phyloP scores from a whole-genome alignment of 2,797 vertebrate genomes.

The Pangasius djambal region DNA sequence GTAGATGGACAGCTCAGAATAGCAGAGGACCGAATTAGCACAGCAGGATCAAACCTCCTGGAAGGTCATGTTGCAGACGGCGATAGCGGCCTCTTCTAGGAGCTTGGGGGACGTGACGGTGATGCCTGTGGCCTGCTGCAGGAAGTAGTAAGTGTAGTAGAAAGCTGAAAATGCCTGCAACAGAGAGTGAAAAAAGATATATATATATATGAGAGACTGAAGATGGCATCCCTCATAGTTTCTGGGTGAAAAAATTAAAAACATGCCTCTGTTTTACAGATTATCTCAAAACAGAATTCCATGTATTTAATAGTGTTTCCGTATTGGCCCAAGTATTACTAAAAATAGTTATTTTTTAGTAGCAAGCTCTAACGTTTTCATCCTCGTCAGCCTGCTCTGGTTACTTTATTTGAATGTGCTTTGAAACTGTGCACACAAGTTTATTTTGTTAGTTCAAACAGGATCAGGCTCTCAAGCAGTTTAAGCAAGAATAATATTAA shows the following conservation, averaged over 20 bases:
- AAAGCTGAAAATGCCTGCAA: conserved; percentile 83
- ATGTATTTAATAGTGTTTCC: not conserved
- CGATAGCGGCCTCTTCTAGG: conserved; percentile 62
- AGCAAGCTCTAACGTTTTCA: not conserved
- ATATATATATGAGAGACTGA: not conserved
- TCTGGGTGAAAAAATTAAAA: not conserved
- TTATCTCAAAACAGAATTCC: not conserved
- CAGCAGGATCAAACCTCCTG: conserved; percentile 66
- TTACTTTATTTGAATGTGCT: not conserved
- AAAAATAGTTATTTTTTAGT: not conserved
- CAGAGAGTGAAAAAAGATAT: conserved; percentile 9
- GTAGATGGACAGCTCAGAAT: conserved; percentile 38
- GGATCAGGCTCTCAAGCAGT: not conserved
- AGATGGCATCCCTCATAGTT: not conserved
- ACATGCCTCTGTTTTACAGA: not conserved
- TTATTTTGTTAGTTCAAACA: not conserved
- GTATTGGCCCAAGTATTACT: not conserved
- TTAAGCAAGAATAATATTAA: not conserved
- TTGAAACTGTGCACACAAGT: not conserved
- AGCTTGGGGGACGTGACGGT: conserved; percentile 61
- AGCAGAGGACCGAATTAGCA: conserved; percentile 42
- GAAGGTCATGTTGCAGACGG: conserved; percentile 73
- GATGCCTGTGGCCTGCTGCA: conserved; percentile 68
- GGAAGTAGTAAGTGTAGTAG: conserved; percentile 77
- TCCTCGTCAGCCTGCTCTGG: not conserved